Evolutionary conservation across 2,888 invertebrate species (phyloP).

Genomic region (Tridacna gigas): DNA sequence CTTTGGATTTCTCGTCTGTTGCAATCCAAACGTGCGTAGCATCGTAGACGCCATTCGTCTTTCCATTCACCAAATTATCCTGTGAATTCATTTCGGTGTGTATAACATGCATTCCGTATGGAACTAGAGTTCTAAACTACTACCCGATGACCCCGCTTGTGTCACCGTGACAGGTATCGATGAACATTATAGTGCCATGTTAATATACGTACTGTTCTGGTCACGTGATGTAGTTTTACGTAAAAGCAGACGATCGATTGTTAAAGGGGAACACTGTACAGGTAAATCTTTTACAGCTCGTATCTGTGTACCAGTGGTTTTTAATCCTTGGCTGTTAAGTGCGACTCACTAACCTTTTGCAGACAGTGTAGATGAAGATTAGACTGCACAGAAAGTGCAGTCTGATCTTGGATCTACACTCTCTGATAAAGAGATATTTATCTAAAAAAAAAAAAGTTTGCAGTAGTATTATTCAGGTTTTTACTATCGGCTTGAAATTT

Average conservation of each 20-base stretch:
- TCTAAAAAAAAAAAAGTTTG: too few species aligned
- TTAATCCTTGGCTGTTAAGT: too few species aligned
- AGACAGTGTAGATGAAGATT: too few species aligned
- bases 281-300: too few species aligned
- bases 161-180: neutral
- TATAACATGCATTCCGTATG: neutral
- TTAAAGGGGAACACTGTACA: slow-evolving; percentile 5
- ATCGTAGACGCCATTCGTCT: slow-evolving; percentile 5
- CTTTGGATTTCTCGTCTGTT: slow-evolving; percentile 5
- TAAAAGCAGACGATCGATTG: slow-evolving; percentile 17
- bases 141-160: neutral
- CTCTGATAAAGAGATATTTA: too few species aligned
- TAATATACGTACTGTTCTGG: neutral
- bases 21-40: slow-evolving; percentile 30
- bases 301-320: too few species aligned
- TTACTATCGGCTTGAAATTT: too few species aligned
- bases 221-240: slow-evolving; percentile 3
- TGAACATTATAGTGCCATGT: neutral
- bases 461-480: too few species aligned
- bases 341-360: too few species aligned
- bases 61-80: slow-evolving; percentile 30
- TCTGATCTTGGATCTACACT: too few species aligned
- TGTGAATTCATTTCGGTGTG: slow-evolving; percentile 14
- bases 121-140: neutral
- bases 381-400: too few species aligned